Evolutionary conservation across 35 echinoderm and acorn worm genomes (phyloP), one percentile per base, ranked within the genome.

Genomic region (Eucidaris tribuloides): DNA sequence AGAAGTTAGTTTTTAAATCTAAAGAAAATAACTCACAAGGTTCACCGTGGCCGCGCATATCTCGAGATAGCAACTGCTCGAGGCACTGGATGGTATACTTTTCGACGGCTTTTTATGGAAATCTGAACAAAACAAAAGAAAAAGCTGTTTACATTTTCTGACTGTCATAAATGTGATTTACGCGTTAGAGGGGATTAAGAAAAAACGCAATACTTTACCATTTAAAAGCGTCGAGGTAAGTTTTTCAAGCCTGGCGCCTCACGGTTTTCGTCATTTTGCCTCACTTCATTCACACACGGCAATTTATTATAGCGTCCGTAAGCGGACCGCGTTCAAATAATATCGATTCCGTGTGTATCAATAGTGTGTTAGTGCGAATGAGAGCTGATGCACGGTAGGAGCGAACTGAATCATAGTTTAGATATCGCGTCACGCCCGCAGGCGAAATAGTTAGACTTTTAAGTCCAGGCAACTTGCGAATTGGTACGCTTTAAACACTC

Each of bases 41-140:
- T 83, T 87, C 85, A 25, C 91, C 91, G 52, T 80, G 87, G 52
- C 60, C 48, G 66, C 84, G 84, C 54, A 93, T 93, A 46, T 66
- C 45, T 66, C 77, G 81, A 20, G n/a, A n/a, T n/a, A 93, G 79
- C 36, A 93, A 79, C 66, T 93, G 62, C 56, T 93, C 91, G 63
- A 93, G 59, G 33, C n/a, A n/a, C 72, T 80, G 58, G 32, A 54
- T 14, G 91, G 91, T 46, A 93, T 93, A 40, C 81, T 85, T 63
- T 82, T 87, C 7, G 63, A 80, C 56, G 78, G 84, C 62, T 93
- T 93, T 28, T 83, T 80, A 55, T 81, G 65, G 82, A 93, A 93
- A 58, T 65, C 91, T 93, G 80, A 15, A n/a, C n/a, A 66, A 74
- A 42, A 18, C 36, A 18, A 71, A 20, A 71, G 43, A 63, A 11